phyloP scores from a whole-genome alignment of 2,113 vertebrate genomes.

The Phoenicopterus ruber region DNA sequence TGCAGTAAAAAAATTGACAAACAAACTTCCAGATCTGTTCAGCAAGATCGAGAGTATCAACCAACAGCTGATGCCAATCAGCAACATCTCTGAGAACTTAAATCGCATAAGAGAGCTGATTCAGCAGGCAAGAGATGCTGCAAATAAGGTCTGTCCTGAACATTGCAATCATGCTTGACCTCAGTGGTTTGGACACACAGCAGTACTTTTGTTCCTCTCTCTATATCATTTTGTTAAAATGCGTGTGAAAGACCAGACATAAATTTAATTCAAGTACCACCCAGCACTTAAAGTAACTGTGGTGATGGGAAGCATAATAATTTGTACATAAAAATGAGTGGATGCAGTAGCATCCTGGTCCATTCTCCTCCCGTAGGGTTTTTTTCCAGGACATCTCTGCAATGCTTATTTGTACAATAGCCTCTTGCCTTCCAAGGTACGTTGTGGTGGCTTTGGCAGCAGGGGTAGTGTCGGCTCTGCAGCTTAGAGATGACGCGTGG shows the following conservation, averaged over 20 bases:
- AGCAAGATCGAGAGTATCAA: conserved; percentile 85
- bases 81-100: conserved; percentile 88
- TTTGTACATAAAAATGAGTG: not conserved
- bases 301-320: not conserved
- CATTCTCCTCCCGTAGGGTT: not conserved
- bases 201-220: not conserved
- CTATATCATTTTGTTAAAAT: not conserved
- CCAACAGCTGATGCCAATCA: conserved; percentile 76
- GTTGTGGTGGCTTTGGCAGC: not conserved
- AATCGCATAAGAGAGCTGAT: conserved; percentile 91
- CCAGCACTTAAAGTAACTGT: not conserved
- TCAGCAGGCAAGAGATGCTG: conserved; percentile 89
- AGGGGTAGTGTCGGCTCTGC: not conserved
- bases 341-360: not conserved
- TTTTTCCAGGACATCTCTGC: not conserved
- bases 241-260: not conserved
- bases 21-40: conserved; percentile 86
- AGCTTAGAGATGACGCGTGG: not conserved
- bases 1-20: conserved; percentile 85
- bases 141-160: conserved; percentile 82
- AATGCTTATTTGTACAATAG: not conserved
- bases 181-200: not conserved
- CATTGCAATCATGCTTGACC: not conserved
- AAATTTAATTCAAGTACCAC: not conserved
- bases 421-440: not conserved